Conservation (phyloP, 2,113 vertebrate species). For the Hassar affinis region DNA sequence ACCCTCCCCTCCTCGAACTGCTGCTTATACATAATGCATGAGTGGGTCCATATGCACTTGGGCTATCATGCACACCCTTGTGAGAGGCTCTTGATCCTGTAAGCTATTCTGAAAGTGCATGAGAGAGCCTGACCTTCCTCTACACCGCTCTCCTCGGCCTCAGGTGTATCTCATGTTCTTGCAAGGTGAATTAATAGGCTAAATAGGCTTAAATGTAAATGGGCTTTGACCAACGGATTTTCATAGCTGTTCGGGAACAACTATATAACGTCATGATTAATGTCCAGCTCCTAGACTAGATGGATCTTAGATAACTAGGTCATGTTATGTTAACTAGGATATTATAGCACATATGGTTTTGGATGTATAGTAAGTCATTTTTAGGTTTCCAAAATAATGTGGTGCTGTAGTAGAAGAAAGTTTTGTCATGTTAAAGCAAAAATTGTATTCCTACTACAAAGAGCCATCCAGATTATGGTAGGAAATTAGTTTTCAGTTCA, state of each 20-base stretch:
- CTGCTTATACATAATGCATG: conserved; percentile 93
- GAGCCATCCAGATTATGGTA: background rate
- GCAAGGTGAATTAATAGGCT: background rate
- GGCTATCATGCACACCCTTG: conserved; percentile 87
- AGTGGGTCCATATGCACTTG: conserved; percentile 87
- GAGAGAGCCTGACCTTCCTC: conserved; percentile 51
- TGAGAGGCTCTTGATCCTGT: conserved; percentile 62
- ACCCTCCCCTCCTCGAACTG: conserved; percentile 78
- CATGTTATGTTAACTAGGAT: too few relatives aligned
- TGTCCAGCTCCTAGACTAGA: background rate
- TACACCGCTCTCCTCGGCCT: conserved; percentile 44
- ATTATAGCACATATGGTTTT: background rate
- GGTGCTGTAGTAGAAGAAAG: background rate
- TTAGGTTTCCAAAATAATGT: background rate
- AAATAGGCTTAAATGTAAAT: background rate
- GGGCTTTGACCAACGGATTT: background rate
- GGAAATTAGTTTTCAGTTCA: background rate
- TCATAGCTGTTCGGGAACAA: background rate
- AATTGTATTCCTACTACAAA: background rate
- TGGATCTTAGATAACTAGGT: too few relatives aligned
- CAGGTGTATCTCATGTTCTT: conserved; percentile 24
- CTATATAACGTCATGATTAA: background rate
- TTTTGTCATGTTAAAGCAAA: background rate
- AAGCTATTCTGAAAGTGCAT: conserved; percentile 61
- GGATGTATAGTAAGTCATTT: background rate